These are phyloP conservation scores for Parnassius glacialis DNA, from an alignment of 2,888 invertebrate genomes.

Conservation along the genomic window DNA sequence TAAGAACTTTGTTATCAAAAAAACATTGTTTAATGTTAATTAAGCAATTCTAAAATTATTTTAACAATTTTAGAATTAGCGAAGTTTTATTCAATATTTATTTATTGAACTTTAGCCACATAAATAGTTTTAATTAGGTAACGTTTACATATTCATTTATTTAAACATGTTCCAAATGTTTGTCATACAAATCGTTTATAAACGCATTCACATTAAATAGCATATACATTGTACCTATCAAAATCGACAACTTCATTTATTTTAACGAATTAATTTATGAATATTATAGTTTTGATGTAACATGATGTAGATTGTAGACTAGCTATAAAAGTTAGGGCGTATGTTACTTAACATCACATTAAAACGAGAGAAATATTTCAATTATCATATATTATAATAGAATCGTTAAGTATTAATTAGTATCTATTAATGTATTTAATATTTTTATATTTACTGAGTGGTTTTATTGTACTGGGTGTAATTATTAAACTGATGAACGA, in stretches of 20 bases:
- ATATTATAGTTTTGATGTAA: constrained; percentile 2
- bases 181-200: too few species aligned
- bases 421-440: constrained; percentile 5
- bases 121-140: too few species aligned
- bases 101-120: too few species aligned
- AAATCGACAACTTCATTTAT: too few species aligned
- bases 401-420: constrained; percentile 10
- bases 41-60: background rate
- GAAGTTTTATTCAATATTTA: too few species aligned
- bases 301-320: background rate
- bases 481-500: background rate
- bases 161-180: too few species aligned
- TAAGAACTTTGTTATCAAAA: constrained; percentile 7
- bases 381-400: constrained; percentile 10
- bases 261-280: background rate
- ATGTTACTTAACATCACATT: constrained; percentile 21
- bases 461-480: background rate
- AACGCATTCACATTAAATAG: too few species aligned
- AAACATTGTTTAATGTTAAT: background rate
- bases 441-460: background rate
- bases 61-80: background rate
- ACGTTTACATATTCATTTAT: too few species aligned
- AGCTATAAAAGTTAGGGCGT: background rate
- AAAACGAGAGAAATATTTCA: constrained; percentile 10
- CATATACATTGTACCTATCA: too few species aligned